Conservation (phyloP, 2,797 vertebrate species). For the Microctenopoma stevenorrisi region DNA sequence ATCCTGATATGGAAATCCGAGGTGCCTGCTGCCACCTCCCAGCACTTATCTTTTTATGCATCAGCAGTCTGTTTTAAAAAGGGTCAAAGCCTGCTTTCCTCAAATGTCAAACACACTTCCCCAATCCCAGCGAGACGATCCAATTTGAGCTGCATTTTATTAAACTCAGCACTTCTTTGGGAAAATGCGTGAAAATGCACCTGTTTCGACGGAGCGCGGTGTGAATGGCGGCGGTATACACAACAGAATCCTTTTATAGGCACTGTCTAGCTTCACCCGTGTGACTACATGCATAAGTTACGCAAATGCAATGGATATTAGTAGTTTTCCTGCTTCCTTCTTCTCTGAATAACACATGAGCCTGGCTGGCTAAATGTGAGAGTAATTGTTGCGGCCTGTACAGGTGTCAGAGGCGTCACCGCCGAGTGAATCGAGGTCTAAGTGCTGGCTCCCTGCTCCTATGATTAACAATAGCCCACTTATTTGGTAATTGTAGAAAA, state of each 20-base stretch:
- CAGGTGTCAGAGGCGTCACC: slow-evolving; percentile 69
- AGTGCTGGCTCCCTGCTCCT: slow-evolving; percentile 66
- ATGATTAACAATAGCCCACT: slow-evolving; percentile 81
- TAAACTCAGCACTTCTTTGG: slow-evolving; percentile 65
- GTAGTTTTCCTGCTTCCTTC: not conserved
- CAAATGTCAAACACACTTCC: slow-evolving; percentile 68
- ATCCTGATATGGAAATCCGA: slow-evolving; percentile 40
- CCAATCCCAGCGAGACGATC: slow-evolving; percentile 55
- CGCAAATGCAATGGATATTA: not conserved
- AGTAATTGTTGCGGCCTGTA: slow-evolving; percentile 69
- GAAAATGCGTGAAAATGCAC: slow-evolving; percentile 45
- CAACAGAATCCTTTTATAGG: not conserved
- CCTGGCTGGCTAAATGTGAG: slow-evolving; percentile 70
- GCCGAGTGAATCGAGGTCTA: slow-evolving; percentile 71
- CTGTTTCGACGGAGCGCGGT: slow-evolving; percentile 27
- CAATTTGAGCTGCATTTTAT: slow-evolving; percentile 60
- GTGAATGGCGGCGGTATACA: not conserved
- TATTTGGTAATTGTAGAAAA: slow-evolving; percentile 77
- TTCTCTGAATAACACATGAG: slow-evolving; percentile 2
- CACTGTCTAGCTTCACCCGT: not conserved
- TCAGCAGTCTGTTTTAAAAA: slow-evolving; percentile 73
- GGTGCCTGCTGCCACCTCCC: slow-evolving; percentile 49
- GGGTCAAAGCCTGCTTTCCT: slow-evolving; percentile 59
- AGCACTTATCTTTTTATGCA: slow-evolving; percentile 70
- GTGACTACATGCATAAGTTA: not conserved